Base-by-base conservation (phyloP, 2,888 invertebrate species). In the Lymantria dispar region DNA sequence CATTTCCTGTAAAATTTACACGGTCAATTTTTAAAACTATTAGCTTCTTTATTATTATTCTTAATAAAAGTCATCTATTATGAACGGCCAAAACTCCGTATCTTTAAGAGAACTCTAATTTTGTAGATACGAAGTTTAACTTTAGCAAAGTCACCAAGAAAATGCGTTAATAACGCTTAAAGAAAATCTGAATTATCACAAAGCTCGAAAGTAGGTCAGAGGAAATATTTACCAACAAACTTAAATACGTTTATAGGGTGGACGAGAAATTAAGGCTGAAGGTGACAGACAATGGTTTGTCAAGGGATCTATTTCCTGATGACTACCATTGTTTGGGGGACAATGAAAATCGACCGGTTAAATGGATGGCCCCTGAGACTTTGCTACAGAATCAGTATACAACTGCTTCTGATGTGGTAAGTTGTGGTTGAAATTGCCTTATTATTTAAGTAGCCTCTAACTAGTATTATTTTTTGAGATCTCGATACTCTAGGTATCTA, bases 291-390 rank as follows among this genome's bases (percentile, higher is more conserved):
- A 96, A 95, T 76, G 96, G 97, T 37, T 85, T 98, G 62, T 95
- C 98, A 33, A 93, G 97, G 49, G 98, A 98, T 83, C 91, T 98
- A 57, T 98, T 98, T 89, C 96, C 98, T 12, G 94, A 94, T 60
- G 98, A 99, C 85, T 98, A 98, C 87, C 96, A 97, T 82, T 98
- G 98, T 83, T 92, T 98, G 56, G 98, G 97, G 1, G 98, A 98
- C 88, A 97, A 97, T 76, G 98, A 98, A 80, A 97, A 97, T 83
- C 92, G 98, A 52, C 98, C 98, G 0, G 95, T 98, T 61, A 98
- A 98, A 87, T 98, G 98, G 98, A 94, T 98, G 92, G 95, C 98
- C 0, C 92, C 97, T 39, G 98, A 98, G 85, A 95, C 96, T 33
- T 87, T 98, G 54, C 92, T 95, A 50, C 95, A 95, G 73, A 94